These are phyloP conservation scores for Rhaphigaster nebulosa DNA, from an alignment of 2,888 invertebrate genomes.

Conservation along the genomic window DNA sequence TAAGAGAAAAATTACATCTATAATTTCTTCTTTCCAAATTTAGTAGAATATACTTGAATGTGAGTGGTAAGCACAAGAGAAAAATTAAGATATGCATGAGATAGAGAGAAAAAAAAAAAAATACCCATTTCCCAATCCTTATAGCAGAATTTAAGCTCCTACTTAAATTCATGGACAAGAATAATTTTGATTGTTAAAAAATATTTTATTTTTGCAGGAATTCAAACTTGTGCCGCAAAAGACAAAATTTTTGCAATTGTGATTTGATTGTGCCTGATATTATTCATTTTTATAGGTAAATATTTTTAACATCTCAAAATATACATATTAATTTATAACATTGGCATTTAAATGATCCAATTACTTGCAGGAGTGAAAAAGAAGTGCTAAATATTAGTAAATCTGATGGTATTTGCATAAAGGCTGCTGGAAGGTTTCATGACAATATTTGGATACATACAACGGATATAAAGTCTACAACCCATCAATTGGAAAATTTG, in stretches of 20 bases:
- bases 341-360: neutral
- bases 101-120: no score
- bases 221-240: slow-evolving; percentile 15
- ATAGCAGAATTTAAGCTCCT: no score
- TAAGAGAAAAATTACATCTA: no score
- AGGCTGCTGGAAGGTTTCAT: slow-evolving; percentile 31
- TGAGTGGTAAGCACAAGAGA: no score
- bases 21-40: no score
- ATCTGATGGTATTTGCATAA: slow-evolving; percentile 4
- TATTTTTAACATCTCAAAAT: neutral
- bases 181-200: no score
- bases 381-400: slow-evolving; percentile 25
- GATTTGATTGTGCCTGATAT: slow-evolving; percentile 51
- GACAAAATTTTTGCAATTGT: slow-evolving; percentile 9
- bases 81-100: no score
- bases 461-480: neutral
- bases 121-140: no score
- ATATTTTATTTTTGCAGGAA: slow-evolving; percentile 39
- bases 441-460: slow-evolving; percentile 42
- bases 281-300: slow-evolving; percentile 55
- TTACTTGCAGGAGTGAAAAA: slow-evolving; percentile 27
- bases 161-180: no score
- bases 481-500: neutral
- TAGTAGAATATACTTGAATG: no score
- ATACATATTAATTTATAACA: neutral